Base-by-base conservation (phyloP, 2,888 invertebrate genomes). In the Oegoconia quadripuncta region DNA sequence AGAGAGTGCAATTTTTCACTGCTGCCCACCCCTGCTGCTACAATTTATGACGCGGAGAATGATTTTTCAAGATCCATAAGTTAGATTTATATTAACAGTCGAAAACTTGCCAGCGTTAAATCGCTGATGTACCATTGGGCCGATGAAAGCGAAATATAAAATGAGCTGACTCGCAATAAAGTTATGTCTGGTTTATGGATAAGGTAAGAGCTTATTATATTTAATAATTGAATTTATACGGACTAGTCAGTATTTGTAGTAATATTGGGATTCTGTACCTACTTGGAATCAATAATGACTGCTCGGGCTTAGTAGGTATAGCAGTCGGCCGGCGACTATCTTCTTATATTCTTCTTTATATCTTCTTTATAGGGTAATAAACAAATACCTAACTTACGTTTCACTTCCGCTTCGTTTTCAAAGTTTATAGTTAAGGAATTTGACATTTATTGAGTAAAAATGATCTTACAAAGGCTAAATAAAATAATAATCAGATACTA, bases 11-110 rank as follows among this genome's bases (percentile, higher is more conserved):
- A 82, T 82, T 79, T 82, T 81, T 82, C 83, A 84, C 72, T 71
- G 74, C 63, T 73, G 69, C 65, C 64, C 73, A 63, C 79, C 80
- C 78, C 76, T 66, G 59, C 52, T 57, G 74, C 70, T 68, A 78
- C 74, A 75, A 83, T 81, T 81, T 83, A 82, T 82, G 81, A 82
- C 68, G 69, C 73, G 64, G 62, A 62, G 73, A 76, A 80, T 80
- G 78, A 83, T 83, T 83, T 84, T 80, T 82, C 80, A 81, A 76
- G 81, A 78, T 74, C 73, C 70, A 68, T 73, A 73, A 80, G 67
- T 73, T 73, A 73, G 76, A 81, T 78, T 81, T 77, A 79, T 81
- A 69, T 76, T 74, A 76, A 75, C 67, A 69, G 67, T 58, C 69
- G 59, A 66, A 69, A 76, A 71, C 71, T 62, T 72, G 64, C 61